Evolutionary conservation across 2,113 vertebrate genomes (phyloP).

Genomic region (Sander lucioperca): DNA sequence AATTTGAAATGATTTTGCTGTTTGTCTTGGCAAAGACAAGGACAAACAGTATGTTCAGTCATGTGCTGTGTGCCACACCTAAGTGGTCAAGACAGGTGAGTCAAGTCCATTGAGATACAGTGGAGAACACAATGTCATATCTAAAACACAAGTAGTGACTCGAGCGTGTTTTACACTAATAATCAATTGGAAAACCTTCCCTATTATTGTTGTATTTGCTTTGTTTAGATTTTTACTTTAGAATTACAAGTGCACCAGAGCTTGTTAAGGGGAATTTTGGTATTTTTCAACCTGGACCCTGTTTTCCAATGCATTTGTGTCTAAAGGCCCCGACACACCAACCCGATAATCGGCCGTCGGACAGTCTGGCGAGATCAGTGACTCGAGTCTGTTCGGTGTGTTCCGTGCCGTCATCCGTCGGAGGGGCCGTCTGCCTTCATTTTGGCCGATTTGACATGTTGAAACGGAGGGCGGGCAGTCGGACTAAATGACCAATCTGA

Average conservation of each 20-base stretch:
- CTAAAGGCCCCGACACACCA: too few species aligned
- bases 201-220: neutral
- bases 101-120: neutral
- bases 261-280: neutral
- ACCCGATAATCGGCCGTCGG: too few species aligned
- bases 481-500: too few species aligned
- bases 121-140: neutral
- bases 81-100: neutral
- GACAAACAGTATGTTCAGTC: neutral
- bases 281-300: too few species aligned
- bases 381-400: too few species aligned
- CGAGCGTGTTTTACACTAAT: neutral
- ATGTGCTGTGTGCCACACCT: slow-evolving; percentile 24
- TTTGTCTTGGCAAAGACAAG: neutral
- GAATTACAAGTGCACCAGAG: neutral
- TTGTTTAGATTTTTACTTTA: neutral
- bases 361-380: too few species aligned
- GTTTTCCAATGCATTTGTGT: too few species aligned
- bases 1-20: neutral
- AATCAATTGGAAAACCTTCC: neutral
- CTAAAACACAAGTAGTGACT: neutral
- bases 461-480: too few species aligned
- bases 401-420: too few species aligned
- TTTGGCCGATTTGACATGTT: too few species aligned
- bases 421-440: too few species aligned